Conservation (phyloP, 2,797 vertebrate species). For the Takifugu rubripes region DNA sequence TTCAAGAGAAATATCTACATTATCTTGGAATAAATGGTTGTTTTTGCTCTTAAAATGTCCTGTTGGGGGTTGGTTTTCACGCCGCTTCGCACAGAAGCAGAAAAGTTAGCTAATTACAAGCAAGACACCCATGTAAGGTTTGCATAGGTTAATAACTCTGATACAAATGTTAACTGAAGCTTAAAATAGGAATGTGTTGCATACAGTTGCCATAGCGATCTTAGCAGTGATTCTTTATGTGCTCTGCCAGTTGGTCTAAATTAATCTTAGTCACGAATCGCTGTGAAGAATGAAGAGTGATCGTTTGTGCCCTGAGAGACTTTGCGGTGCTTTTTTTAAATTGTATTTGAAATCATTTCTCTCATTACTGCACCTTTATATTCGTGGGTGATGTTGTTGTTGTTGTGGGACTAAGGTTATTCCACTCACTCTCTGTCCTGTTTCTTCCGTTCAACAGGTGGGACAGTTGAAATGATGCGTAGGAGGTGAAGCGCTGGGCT, state of each 20-base stretch:
- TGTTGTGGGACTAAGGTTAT: constrained; percentile 13
- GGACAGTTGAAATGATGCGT: constrained; percentile 82
- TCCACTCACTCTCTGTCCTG: constrained; percentile 30
- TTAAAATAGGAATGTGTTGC: constrained; percentile 76
- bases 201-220: constrained; percentile 79
- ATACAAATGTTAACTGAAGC: constrained; percentile 79
- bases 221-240: constrained; percentile 63
- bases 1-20: constrained; percentile 23
- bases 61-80: constrained; percentile 48
- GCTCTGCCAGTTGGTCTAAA: constrained; percentile 64
- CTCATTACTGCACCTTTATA: constrained; percentile 35
- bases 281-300: constrained; percentile 46
- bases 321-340: constrained; percentile 31
- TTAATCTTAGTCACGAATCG: constrained; percentile 58
- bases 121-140: constrained; percentile 72
- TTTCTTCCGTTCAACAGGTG: constrained; percentile 75
- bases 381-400: constrained; percentile 15
- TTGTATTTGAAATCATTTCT: constrained; percentile 36
- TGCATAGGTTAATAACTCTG: constrained; percentile 76
- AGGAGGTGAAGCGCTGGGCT: constrained; percentile 82
- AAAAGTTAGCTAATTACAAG: constrained; percentile 71
- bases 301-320: constrained; percentile 41
- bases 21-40: constrained; percentile 23
- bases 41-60: constrained; percentile 53
- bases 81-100: constrained; percentile 35